These are phyloP conservation scores for Cyprinus carpio DNA, from an alignment of 2,113 vertebrate species.

Conservation along the genomic window DNA sequence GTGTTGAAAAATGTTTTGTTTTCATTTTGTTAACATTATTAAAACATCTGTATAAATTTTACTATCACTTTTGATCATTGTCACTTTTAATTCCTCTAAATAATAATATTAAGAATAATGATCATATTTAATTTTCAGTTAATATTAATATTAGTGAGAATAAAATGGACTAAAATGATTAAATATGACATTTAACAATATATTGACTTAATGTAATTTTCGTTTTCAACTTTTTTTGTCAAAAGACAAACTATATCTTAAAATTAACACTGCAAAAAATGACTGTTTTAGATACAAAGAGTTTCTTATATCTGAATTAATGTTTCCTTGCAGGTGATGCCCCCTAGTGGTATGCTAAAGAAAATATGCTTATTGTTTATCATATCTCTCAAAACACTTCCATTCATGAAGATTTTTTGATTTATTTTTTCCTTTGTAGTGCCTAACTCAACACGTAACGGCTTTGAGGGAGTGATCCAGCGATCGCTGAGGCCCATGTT, in stretches of 20 bases:
- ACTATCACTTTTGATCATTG: not conserved
- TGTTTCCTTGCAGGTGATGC: conserved; percentile 14
- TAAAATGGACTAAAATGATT: not conserved
- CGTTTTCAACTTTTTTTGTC: too few species aligned
- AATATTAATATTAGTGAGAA: not conserved
- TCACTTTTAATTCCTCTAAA: not conserved
- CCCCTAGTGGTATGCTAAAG: conserved; percentile 13
- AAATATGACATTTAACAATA: not conserved
- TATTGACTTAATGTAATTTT: too few species aligned
- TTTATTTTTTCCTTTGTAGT: conserved; percentile 71
- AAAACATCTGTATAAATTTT: too few species aligned
- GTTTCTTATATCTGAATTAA: not conserved
- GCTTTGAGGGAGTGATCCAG: conserved; percentile 91
- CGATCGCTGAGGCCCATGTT: conserved; percentile 85
- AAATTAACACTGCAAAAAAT: not conserved
- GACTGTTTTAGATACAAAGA: not conserved
- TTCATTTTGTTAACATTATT: not conserved
- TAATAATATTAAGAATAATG: not conserved
- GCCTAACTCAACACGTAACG: conserved; percentile 85
- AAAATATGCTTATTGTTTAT: not conserved
- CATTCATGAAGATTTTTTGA: conserved; percentile 1
- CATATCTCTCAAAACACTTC: not conserved
- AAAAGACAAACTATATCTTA: not conserved
- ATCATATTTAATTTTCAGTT: too few species aligned
- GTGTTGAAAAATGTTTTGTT: not conserved